These are phyloP conservation scores for Hyposoter dolosus DNA, from an alignment of 2,888 invertebrate species.

Conservation along the genomic window DNA sequence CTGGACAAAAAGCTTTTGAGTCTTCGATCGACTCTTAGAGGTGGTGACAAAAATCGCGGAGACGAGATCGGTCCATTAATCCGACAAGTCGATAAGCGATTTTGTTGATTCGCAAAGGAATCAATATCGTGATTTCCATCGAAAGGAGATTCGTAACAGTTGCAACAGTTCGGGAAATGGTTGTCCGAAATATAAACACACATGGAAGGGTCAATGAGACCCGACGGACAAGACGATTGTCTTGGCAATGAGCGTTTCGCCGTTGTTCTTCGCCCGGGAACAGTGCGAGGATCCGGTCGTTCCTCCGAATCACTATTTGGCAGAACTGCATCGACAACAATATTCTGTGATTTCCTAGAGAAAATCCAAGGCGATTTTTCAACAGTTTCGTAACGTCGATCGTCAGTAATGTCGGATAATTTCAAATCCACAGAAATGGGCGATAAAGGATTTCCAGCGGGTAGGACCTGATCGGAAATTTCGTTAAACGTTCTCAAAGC, in stretches of 20 bases:
- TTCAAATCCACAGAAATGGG: neutral
- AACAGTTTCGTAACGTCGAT: neutral
- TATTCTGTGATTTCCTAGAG: neutral
- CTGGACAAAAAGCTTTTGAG: neutral
- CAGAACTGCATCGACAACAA: neutral
- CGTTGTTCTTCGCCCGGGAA: neutral
- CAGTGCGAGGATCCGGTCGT: neutral
- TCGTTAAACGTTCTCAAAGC: neutral
- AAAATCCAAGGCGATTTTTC: neutral
- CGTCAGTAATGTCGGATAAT: neutral
- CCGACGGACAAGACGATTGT: neutral
- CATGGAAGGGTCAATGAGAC: neutral
- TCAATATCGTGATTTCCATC: neutral
- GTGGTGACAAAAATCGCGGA: neutral
- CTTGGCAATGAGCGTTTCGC: neutral
- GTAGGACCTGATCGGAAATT: neutral
- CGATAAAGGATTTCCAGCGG: neutral
- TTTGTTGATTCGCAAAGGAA: neutral
- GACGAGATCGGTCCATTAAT: neutral
- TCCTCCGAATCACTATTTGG: neutral
- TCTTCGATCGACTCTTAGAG: neutral
- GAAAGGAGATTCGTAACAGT: slow-evolving; percentile 4
- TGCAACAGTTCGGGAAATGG: neutral
- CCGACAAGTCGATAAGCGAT: neutral
- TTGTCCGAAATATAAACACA: neutral